Percentiles rank a stretch among this genome's conserved stretches.
Evolutionary conservation across 1,140 invertebrate species (phyloP).

Genomic region (Vanessa atalanta): DNA sequence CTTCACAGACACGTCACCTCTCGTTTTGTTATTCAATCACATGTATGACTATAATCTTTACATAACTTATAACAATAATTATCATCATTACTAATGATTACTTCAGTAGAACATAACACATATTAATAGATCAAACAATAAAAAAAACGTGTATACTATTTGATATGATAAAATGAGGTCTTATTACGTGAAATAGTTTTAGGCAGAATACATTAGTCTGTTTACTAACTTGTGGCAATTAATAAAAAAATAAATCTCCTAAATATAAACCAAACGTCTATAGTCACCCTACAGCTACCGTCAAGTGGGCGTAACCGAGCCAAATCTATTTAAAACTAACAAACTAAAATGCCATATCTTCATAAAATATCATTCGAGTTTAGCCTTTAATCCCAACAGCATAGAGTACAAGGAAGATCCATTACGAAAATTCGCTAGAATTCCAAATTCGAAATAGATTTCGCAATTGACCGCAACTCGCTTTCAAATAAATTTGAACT

Average conservation of each 20-base stretch:
- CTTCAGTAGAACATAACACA: too few relatives aligned
- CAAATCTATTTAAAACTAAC: constrained; percentile 30
- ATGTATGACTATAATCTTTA: too few relatives aligned
- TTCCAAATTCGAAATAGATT: constrained; percentile 24
- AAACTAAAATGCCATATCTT: neutral
- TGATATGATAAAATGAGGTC: too few relatives aligned
- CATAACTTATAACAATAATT: too few relatives aligned
- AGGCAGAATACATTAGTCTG: neutral
- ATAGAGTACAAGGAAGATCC: constrained; percentile 5
- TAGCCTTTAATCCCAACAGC: neutral
- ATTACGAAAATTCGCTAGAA: constrained; percentile 10
- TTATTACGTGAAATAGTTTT: neutral
- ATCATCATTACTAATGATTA: too few relatives aligned
- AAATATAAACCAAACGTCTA: neutral
- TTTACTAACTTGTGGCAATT: neutral
- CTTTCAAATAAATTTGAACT: constrained; percentile 7
- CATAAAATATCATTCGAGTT: constrained; percentile 4
- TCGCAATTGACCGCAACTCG: constrained; percentile 12
- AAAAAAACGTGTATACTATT: too few relatives aligned
- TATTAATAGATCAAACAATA: too few relatives aligned
- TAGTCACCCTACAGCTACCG: constrained; percentile 27
- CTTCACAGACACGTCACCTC: too few relatives aligned
- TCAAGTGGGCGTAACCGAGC: constrained; percentile 28
- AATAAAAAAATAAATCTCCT: too few relatives aligned
- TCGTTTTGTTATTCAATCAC: too few relatives aligned